A percentile compares a stretch with the other conserved stretches of the same genome.
Conservation (phyloP, 35 echinoderm and acorn worm species). For the Antedon bifida region DNA sequence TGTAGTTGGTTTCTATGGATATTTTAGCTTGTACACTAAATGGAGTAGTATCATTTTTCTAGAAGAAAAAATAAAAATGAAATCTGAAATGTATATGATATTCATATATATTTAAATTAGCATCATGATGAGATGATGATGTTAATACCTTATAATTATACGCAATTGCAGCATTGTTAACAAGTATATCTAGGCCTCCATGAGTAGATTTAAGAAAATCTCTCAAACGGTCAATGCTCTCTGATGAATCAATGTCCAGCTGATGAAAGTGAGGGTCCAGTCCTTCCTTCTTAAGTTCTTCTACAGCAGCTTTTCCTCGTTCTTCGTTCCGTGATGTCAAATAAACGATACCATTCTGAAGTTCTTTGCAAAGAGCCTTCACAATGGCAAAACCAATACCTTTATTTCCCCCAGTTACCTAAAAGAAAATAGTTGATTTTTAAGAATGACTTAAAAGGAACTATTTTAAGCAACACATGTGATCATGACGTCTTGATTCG, state of each 20-base stretch:
- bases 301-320: constrained; percentile 52
- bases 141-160: constrained; percentile 22
- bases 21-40: constrained; percentile 32
- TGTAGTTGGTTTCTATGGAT: constrained; percentile 42
- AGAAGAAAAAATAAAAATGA: not conserved
- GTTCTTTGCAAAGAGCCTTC: constrained; percentile 68
- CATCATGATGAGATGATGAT: no score
- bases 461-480: no score
- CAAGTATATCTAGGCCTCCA: constrained; percentile 70
- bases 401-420: constrained; percentile 68
- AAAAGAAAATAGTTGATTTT: no score
- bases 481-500: no score
- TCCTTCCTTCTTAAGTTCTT: constrained; percentile 45
- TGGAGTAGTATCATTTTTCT: constrained; percentile 24
- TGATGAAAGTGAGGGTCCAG: constrained; percentile 58
- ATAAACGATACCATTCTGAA: constrained; percentile 50
- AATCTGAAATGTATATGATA: no score
- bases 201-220: constrained; percentile 39
- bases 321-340: constrained; percentile 62
- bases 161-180: constrained; percentile 84
- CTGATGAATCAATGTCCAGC: constrained; percentile 30
- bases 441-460: no score
- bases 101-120: no score
- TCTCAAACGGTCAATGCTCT: constrained; percentile 26
- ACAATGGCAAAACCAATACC: constrained; percentile 74